Conservation (phyloP, 2,888 invertebrate genomes). For the Ennomos quercinarius region DNA sequence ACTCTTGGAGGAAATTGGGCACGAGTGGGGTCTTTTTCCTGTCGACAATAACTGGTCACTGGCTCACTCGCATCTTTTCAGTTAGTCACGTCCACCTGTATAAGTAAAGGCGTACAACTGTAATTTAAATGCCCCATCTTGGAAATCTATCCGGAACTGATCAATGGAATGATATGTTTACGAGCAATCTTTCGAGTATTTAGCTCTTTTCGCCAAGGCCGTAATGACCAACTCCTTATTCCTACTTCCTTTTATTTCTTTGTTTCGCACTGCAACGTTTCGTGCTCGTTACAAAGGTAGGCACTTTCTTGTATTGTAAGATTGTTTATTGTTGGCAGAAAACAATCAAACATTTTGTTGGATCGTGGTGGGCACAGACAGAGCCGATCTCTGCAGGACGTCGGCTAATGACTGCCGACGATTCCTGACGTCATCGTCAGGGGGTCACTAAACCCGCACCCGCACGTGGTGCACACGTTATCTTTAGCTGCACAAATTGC, state of each 20-base stretch:
- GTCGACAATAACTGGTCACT: conserved; percentile 31
- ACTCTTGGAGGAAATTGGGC: conserved; percentile 11
- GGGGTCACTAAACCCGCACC: conserved; percentile 65
- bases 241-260: conserved; percentile 31
- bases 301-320: conserved; percentile 43
- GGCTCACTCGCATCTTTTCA: conserved; percentile 38
- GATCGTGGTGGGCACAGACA: conserved; percentile 52
- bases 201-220: conserved; percentile 30
- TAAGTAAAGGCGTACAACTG: conserved; percentile 27
- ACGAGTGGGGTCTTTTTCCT: conserved; percentile 26
- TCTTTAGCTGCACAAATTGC: conserved; percentile 57
- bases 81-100: conserved; percentile 42
- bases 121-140: conserved; percentile 34
- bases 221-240: conserved; percentile 16
- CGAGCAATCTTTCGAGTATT: conserved; percentile 26
- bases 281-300: conserved; percentile 31
- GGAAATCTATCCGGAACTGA: conserved; percentile 30
- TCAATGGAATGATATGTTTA: conserved; percentile 29
- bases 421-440: conserved; percentile 49
- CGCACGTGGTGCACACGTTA: conserved; percentile 59
- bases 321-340: conserved; percentile 49
- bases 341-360: conserved; percentile 54
- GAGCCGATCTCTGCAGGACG: conserved; percentile 63
- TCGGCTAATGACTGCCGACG: conserved; percentile 60
- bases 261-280: conserved; percentile 33